phyloP scores from a whole-genome alignment of 2,888 invertebrate genomes.

The Eupithecia pulchellata region DNA sequence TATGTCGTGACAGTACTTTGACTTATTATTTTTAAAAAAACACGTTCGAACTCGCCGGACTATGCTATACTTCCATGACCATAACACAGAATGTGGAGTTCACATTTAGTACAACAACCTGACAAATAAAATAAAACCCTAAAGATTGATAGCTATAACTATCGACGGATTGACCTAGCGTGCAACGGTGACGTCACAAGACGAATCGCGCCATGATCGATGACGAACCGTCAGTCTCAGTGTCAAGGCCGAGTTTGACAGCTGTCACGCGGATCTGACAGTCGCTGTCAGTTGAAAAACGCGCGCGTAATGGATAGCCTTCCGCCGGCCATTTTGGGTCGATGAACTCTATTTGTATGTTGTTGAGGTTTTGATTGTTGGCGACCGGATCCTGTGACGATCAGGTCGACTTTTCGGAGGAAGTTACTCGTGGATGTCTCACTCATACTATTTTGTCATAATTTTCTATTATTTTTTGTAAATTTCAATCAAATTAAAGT shows the following conservation, averaged over 20 bases:
- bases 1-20: no score
- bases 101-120: neutral
- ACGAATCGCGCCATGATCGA: constrained; percentile 48
- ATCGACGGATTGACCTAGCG: constrained; percentile 40
- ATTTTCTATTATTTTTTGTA: no score
- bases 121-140: neutral
- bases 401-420: no score
- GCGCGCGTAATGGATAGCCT: constrained; percentile 79
- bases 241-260: constrained; percentile 53
- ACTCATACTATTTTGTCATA: no score
- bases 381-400: constrained; percentile 27
- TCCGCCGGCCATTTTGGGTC: constrained; percentile 68
- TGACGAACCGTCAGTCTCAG: constrained; percentile 47
- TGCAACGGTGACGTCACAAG: constrained; percentile 46
- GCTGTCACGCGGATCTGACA: constrained; percentile 49
- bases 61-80: no score
- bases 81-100: neutral
- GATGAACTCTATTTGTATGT: constrained; percentile 56
- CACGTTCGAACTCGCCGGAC: no score
- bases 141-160: constrained; percentile 4
- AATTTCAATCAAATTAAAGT: no score
- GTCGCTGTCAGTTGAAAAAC: constrained; percentile 66
- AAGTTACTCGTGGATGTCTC: no score
- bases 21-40: no score
- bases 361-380: constrained; percentile 41